phyloP scores from a whole-genome alignment of 1,140 invertebrate species.

The Aethina tumida region DNA sequence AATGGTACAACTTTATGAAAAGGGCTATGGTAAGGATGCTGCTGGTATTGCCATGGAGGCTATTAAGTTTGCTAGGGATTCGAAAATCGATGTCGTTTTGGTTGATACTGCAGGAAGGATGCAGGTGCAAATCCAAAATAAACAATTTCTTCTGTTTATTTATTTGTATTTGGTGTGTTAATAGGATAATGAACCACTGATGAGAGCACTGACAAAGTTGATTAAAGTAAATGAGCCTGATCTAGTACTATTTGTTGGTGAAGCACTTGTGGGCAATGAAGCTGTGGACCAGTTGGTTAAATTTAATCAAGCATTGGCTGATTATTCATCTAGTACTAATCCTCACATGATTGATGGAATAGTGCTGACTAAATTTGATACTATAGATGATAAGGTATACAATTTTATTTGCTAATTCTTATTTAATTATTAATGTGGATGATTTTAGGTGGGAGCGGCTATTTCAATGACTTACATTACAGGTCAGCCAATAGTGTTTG shows the following conservation, averaged over 20 bases:
- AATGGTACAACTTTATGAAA: conserved; percentile 95
- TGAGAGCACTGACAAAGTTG: conserved; percentile 91
- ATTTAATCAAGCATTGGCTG: conserved; percentile 94
- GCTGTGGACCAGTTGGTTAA: conserved; percentile 98
- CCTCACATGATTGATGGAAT: conserved; percentile 96
- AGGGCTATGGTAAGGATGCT: conserved; percentile 95
- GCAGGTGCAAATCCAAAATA: conserved; percentile 49
- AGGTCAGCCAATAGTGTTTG: conserved; percentile 98
- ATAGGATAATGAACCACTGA: conserved; percentile 94
- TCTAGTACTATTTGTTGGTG: conserved; percentile 96
- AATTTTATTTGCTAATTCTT: background rate
- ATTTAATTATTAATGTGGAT: conserved; percentile 6
- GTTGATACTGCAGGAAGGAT: conserved; percentile 98
- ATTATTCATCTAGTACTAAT: conserved; percentile 71
- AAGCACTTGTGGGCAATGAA: conserved; percentile 99
- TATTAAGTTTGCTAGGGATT: conserved; percentile 77
- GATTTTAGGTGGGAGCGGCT: conserved; percentile 85
- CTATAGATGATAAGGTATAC: conserved; percentile 93
- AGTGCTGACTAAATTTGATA: conserved; percentile 97
- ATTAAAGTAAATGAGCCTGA: conserved; percentile 88
- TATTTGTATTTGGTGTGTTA: too few species aligned
- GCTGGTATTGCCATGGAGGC: conserved; percentile 97
- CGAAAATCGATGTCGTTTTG: conserved; percentile 80
- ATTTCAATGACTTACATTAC: conserved; percentile 99
- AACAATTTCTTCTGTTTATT: conserved; percentile 7